Evolutionary conservation across 2,888 invertebrate genomes (phyloP), one percentile per base, ranked within the genome.

Genomic region (Drosophila ustulata): DNA sequence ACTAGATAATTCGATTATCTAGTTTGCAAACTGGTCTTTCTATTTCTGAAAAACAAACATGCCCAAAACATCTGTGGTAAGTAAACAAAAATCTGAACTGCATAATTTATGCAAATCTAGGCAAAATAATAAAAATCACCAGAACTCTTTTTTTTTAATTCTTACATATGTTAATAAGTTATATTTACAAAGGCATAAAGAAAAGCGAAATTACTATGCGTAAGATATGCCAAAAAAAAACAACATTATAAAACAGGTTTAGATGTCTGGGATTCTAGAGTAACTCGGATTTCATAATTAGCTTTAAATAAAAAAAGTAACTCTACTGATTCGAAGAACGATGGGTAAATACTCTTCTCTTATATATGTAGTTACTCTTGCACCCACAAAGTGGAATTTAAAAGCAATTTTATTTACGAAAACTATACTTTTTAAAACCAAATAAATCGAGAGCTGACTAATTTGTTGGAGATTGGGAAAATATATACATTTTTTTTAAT

Each of bases 171-270:
- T 34, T 50, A 59, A 65, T 65, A 32, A 11, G 26, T 37, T 28
- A 56, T 8, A 39, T 41, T 37, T 25, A 62, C 11, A 63, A 11
- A 46, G 34, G 30, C 3, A 32, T 37, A 45, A 49, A 34, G 13
- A 56, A 25, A 32, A 45, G 57, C 37, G 50, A 47, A 53, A 55
- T n/a, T 52, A 43, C 49, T 58, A 71, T 62, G 66, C 57, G 39
- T 50, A 75, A 55, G 28, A 32, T 45, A 30, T 41, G 34, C n/a
- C 3, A 1, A 50, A 43, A 59, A 45, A 46, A 39, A 6, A 41
- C 13, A 18, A 51, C 32, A 66, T 47, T 59, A 56, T 11, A 25
- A 23, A 71, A 71, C 71, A 51, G 30, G 74, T 70, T 74, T 37
- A 13, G 25, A 23, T n/a, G 25, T 34, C 39, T 13, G n/a, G 7